Evolutionary conservation across 2,888 invertebrate species (phyloP).

Genomic region (Seira musarum): DNA sequence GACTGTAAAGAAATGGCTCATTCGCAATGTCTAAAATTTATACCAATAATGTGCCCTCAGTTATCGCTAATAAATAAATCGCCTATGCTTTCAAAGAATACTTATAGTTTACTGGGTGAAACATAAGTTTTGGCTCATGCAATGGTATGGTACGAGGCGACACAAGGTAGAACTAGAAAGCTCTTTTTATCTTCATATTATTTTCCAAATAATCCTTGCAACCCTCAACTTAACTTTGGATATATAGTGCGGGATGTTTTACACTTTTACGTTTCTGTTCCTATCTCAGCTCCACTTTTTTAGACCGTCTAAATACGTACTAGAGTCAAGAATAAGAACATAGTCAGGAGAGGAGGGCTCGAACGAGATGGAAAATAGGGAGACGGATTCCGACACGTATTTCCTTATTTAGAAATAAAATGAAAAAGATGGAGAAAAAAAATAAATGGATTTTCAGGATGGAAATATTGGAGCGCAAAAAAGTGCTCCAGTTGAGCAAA

Average conservation of each 20-base stretch:
- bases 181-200: not conserved
- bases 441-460: conserved; percentile 49
- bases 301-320: not conserved
- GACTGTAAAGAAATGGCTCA: too few species aligned
- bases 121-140: too few species aligned
- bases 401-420: conserved; percentile 53
- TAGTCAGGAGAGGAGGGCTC: not conserved
- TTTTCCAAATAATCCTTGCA: not conserved
- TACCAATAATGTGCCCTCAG: too few species aligned
- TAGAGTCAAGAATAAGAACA: conserved; percentile 4
- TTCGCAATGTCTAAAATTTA: too few species aligned
- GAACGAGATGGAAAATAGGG: conserved; percentile 16
- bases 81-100: too few species aligned
- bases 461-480: conserved; percentile 52
- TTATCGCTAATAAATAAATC: too few species aligned
- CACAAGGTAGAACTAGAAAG: too few species aligned
- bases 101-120: too few species aligned
- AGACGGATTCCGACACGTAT: conserved; percentile 58
- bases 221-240: not conserved
- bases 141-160: too few species aligned
- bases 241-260: conserved; percentile 8
- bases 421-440: conserved; percentile 39
- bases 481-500: conserved; percentile 22
- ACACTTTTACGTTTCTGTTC: not conserved
- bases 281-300: not conserved